A percentile compares a stretch with the other conserved stretches of the same genome.
These are phyloP conservation scores for Pocota personata DNA, from an alignment of 2,888 invertebrate species.

Conservation along the genomic window DNA sequence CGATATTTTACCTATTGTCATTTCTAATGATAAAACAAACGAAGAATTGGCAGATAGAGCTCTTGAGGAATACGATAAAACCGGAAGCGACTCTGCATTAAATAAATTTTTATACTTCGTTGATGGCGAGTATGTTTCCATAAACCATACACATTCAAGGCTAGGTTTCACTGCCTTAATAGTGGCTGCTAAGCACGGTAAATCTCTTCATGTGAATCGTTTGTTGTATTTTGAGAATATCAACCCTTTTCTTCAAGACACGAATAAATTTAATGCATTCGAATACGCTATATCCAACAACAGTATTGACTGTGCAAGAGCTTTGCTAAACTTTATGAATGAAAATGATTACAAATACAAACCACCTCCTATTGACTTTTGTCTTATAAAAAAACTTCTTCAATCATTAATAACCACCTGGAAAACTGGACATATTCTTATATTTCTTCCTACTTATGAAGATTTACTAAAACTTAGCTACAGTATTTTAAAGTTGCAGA, in stretches of 20 bases:
- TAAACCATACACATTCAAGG: constrained; percentile 87
- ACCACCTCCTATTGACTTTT: constrained; percentile 40
- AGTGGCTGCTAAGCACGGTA: constrained; percentile 90
- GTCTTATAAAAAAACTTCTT: constrained; percentile 56
- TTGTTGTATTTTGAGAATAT: constrained; percentile 87
- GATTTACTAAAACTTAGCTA: constrained; percentile 91
- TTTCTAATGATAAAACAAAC: not conserved
- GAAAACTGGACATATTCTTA: constrained; percentile 88
- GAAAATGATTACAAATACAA: not conserved
- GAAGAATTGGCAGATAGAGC: constrained; percentile 80
- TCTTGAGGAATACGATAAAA: constrained; percentile 75
- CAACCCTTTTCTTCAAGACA: constrained; percentile 75
- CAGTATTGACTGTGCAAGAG: constrained; percentile 46
- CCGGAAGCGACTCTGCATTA: constrained; percentile 86
- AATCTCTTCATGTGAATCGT: constrained; percentile 86
- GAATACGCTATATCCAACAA: constrained; percentile 73
- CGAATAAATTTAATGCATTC: constrained; percentile 68
- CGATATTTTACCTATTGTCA: constrained; percentile 8
- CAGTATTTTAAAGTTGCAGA: constrained; percentile 81
- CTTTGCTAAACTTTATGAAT: not conserved
- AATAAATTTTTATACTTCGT: constrained; percentile 90
- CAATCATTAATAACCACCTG: constrained; percentile 28
- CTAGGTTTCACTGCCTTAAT: constrained; percentile 89
- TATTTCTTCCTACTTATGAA: constrained; percentile 96
- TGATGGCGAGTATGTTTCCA: constrained; percentile 89